These are phyloP conservation scores for Colossoma macropomum DNA, from an alignment of 2,113 vertebrate genomes.

Conservation along the genomic window DNA sequence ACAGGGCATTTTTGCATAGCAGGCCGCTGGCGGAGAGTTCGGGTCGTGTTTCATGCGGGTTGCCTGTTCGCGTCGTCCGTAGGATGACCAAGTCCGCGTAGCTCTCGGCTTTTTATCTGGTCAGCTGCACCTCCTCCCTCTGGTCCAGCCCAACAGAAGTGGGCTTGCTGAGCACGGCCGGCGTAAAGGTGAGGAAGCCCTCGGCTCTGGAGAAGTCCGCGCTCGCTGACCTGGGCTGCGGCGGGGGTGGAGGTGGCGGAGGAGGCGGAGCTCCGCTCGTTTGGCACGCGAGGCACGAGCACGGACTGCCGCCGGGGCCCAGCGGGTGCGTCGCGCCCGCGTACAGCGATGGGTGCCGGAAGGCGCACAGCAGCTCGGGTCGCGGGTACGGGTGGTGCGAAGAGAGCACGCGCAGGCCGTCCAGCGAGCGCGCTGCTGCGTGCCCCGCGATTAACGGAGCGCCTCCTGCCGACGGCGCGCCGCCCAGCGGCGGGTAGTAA, in stretches of 20 bases:
- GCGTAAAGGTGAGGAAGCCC: conserved; percentile 94
- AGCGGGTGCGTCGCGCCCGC: conserved; percentile 86
- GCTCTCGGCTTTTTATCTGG: conserved; percentile 84
- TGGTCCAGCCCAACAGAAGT: conserved; percentile 92
- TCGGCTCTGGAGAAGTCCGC: conserved; percentile 96
- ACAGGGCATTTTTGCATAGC: background rate
- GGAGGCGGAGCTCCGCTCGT: conserved; percentile 78
- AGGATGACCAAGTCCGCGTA: background rate
- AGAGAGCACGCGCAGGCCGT: conserved; percentile 93
- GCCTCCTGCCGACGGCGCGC: conserved; percentile 80
- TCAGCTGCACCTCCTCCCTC: conserved; percentile 96
- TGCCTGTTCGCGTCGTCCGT: background rate
- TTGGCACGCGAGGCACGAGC: conserved; percentile 92
- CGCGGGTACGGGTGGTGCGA: conserved; percentile 89
- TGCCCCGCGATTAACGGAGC: conserved; percentile 75
- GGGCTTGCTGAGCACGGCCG: conserved; percentile 94
- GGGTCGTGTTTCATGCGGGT: conserved; percentile 21
- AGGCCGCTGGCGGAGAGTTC: background rate
- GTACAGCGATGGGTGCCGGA: conserved; percentile 93
- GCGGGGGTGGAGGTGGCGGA: background rate
- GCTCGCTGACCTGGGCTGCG: conserved; percentile 69
- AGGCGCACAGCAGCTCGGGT: conserved; percentile 96
- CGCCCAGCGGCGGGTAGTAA: conserved; percentile 83
- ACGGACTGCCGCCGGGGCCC: conserved; percentile 85
- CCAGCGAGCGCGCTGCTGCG: conserved; percentile 91